These are phyloP conservation scores for Epirrhoe tristata DNA, from an alignment of 2,888 invertebrate genomes.

Conservation along the genomic window DNA sequence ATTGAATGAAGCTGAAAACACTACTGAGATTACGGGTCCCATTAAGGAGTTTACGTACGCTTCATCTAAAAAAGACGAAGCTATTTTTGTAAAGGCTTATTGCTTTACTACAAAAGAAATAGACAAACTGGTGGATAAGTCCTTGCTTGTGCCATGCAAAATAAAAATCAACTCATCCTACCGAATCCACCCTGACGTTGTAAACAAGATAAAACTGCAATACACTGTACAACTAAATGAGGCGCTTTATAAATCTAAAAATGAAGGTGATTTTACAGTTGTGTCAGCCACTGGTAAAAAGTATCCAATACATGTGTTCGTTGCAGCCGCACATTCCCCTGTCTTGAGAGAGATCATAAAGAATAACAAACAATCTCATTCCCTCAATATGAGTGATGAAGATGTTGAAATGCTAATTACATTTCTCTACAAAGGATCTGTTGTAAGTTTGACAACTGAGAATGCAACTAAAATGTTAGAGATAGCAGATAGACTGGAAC, in stretches of 20 bases:
- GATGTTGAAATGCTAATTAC: slow-evolving; percentile 67
- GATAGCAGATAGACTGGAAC: slow-evolving; percentile 41
- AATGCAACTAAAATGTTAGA: slow-evolving; percentile 14
- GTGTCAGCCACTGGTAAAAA: slow-evolving; percentile 57
- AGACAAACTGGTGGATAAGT: slow-evolving; percentile 43
- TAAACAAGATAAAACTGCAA: slow-evolving; percentile 63
- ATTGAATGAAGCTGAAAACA: slow-evolving; percentile 1
- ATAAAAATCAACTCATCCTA: slow-evolving; percentile 57
- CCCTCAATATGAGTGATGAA: slow-evolving; percentile 61
- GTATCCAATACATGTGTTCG: slow-evolving; percentile 65
- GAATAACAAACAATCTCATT: slow-evolving; percentile 48
- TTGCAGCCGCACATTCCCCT: slow-evolving; percentile 68
- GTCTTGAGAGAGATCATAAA: slow-evolving; percentile 60
- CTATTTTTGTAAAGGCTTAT: slow-evolving; percentile 64
- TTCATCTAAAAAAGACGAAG: slow-evolving; percentile 56
- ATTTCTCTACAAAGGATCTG: slow-evolving; percentile 69
- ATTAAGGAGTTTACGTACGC: slow-evolving; percentile 47
- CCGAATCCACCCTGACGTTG: slow-evolving; percentile 48
- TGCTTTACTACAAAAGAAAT: slow-evolving; percentile 54
- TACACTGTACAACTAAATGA: slow-evolving; percentile 49
- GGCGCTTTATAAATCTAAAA: slow-evolving; percentile 48
- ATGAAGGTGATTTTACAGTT: slow-evolving; percentile 64
- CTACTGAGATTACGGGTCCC: slow-evolving; percentile 11
- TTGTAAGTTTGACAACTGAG: slow-evolving; percentile 52
- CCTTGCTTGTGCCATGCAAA: slow-evolving; percentile 63